Conservation (phyloP, 2,888 invertebrate genomes). For the Eupelmus urozonus region DNA sequence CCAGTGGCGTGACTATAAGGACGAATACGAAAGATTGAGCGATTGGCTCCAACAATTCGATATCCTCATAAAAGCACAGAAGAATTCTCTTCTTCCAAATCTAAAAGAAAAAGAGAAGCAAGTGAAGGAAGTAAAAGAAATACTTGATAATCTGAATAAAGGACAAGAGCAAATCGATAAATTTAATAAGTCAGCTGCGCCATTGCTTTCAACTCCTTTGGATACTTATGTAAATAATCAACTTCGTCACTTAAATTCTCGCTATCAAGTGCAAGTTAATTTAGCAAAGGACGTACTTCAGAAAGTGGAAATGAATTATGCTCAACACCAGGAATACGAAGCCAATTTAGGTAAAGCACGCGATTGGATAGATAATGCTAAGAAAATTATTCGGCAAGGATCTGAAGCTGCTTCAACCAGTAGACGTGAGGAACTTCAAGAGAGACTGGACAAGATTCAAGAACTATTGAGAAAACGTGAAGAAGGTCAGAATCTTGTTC, state of each 20-base stretch:
- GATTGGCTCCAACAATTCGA: constrained; percentile 96
- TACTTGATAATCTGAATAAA: constrained; percentile 85
- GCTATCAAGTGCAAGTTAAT: constrained; percentile 93
- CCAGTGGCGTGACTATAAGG: constrained; percentile 94
- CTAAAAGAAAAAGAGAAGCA: constrained; percentile 91
- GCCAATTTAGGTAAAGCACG: constrained; percentile 87
- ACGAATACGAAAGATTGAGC: constrained; percentile 92
- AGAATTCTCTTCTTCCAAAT: constrained; percentile 88
- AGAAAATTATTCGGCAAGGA: constrained; percentile 88
- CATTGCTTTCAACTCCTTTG: constrained; percentile 88
- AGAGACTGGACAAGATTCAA: constrained; percentile 88
- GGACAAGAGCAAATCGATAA: constrained; percentile 90
- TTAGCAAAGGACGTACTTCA: constrained; percentile 93
- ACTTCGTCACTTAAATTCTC: constrained; percentile 89
- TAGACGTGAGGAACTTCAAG: constrained; percentile 90
- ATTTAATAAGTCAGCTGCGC: constrained; percentile 88
- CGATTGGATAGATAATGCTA: constrained; percentile 92
- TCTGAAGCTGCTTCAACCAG: constrained; percentile 88
- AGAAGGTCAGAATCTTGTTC: constrained; percentile 91
- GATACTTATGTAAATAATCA: constrained; percentile 94
- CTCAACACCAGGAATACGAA: constrained; percentile 90
- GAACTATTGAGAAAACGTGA: constrained; percentile 89
- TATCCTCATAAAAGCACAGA: constrained; percentile 93
- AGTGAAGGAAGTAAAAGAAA: constrained; percentile 88
- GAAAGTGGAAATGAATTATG: constrained; percentile 92